Conservation (phyloP, 1,140 invertebrate genomes). For the Maniola jurtina region DNA sequence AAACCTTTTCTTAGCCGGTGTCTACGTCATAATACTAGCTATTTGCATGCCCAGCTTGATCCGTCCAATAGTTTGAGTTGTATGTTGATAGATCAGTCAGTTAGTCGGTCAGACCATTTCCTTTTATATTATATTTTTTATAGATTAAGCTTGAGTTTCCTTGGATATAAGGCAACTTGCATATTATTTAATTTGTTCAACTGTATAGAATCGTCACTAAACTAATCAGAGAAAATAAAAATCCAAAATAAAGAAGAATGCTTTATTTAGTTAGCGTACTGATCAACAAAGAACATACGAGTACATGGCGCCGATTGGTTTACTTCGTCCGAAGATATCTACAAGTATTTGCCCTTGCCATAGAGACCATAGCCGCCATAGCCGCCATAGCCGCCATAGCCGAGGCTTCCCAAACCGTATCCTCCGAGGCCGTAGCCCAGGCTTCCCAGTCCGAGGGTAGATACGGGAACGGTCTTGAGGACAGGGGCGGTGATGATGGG, state of each 20-base stretch:
- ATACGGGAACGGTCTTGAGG: conserved; percentile 42
- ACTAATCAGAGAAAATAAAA: background rate
- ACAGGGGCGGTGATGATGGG: conserved; percentile 53
- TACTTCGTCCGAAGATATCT: conserved; percentile 7
- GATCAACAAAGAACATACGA: conserved; percentile 7
- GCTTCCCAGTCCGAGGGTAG: conserved; percentile 16
- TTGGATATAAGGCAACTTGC: too few relatives aligned
- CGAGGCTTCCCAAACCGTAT: conserved; percentile 29
- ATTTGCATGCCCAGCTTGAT: too few relatives aligned
- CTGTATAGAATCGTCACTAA: too few relatives aligned
- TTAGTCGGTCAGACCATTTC: too few relatives aligned
- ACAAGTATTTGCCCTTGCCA: conserved; percentile 20
- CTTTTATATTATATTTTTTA: too few relatives aligned
- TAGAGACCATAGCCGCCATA: conserved; percentile 24
- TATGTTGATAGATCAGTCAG: too few relatives aligned
- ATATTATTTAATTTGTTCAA: too few relatives aligned
- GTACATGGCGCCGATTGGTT: background rate
- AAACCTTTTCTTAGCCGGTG: too few relatives aligned
- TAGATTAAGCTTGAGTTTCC: too few relatives aligned
- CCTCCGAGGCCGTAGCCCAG: conserved; percentile 29
- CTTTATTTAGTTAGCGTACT: conserved; percentile 1
- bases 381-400: conserved; percentile 30
- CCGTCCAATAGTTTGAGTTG: too few relatives aligned
- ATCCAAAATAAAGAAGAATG: background rate
- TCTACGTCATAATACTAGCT: too few relatives aligned